Percentiles rank a stretch among this genome's conserved stretches.
phyloP scores from a whole-genome alignment of 2,888 invertebrate genomes.

The Cosmia pyralina region DNA sequence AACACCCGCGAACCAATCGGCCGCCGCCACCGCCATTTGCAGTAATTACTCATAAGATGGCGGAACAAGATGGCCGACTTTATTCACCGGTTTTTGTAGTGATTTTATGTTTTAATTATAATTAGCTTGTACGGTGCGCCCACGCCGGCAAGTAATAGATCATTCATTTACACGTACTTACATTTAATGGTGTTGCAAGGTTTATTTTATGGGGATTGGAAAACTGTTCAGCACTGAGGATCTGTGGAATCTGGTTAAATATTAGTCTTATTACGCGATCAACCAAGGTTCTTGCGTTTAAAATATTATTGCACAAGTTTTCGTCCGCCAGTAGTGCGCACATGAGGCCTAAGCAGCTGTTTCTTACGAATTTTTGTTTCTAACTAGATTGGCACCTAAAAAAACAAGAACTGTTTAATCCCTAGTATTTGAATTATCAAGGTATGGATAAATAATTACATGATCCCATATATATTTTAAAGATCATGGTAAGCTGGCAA shows the following conservation, averaged over 20 bases:
- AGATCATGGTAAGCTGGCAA: not conserved
- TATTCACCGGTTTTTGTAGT: constrained; percentile 77
- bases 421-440: not conserved
- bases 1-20: constrained; percentile 81
- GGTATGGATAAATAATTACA: not conserved
- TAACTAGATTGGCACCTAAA: not conserved
- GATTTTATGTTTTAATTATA: constrained; percentile 68
- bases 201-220: constrained; percentile 46
- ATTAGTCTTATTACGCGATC: constrained; percentile 16
- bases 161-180: constrained; percentile 56
- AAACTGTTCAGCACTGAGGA: not conserved
- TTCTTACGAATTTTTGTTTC: not conserved
- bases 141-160: constrained; percentile 54
- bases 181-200: constrained; percentile 47
- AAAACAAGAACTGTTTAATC: not conserved
- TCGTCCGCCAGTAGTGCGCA: not conserved
- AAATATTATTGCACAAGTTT: constrained; percentile 38
- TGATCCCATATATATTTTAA: not conserved
- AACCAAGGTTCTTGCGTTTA: constrained; percentile 18
- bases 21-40: constrained; percentile 80
- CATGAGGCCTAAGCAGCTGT: not conserved
- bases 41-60: constrained; percentile 84
- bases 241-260: constrained; percentile 39
- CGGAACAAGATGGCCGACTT: constrained; percentile 79
- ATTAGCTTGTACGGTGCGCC: constrained; percentile 53